These are phyloP conservation scores for Kuschelorhynchus macadamiae DNA, from an alignment of 2,888 invertebrate species.

Conservation along the genomic window DNA sequence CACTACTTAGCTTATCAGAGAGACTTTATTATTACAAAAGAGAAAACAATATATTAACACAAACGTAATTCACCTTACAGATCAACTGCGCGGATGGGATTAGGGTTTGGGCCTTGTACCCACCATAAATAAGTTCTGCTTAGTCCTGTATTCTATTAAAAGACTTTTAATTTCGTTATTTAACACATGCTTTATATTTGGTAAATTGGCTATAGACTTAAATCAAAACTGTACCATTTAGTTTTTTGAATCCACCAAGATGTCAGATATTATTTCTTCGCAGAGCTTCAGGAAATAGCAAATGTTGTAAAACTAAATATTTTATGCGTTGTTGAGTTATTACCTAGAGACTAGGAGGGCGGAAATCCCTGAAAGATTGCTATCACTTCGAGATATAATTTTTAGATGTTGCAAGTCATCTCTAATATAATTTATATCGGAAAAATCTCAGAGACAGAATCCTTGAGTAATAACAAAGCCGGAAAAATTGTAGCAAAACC, in stretches of 20 bases:
- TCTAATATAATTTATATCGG: conserved; percentile 50
- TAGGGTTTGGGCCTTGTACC: too few species aligned
- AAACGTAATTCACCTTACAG: too few species aligned
- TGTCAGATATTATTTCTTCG: not conserved
- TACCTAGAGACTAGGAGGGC: conserved; percentile 39
- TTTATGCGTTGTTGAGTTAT: conserved; percentile 41
- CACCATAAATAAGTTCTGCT: too few species aligned
- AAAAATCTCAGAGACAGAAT: conserved; percentile 45
- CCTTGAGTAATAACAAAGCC: conserved; percentile 33
- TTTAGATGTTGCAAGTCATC: conserved; percentile 49
- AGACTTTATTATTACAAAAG: too few species aligned
- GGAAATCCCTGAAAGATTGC: conserved; percentile 34
- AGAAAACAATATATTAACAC: too few species aligned
- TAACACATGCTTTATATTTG: too few species aligned
- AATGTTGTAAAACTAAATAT: conserved; percentile 29
- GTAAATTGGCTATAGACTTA: too few species aligned
- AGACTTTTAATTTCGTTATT: too few species aligned
- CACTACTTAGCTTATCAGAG: too few species aligned
- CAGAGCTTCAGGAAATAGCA: not conserved
- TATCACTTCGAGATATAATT: conserved; percentile 49
- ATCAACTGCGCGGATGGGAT: too few species aligned
- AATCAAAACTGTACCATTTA: too few species aligned
- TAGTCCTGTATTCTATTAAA: too few species aligned
- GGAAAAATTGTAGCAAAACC: conserved; percentile 29
- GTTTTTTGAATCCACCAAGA: not conserved